Percentiles rank a stretch among this genome's conserved stretches.
Conservation (phyloP, 2,797 vertebrate species). For the Tragelaphus eurycerus region DNA sequence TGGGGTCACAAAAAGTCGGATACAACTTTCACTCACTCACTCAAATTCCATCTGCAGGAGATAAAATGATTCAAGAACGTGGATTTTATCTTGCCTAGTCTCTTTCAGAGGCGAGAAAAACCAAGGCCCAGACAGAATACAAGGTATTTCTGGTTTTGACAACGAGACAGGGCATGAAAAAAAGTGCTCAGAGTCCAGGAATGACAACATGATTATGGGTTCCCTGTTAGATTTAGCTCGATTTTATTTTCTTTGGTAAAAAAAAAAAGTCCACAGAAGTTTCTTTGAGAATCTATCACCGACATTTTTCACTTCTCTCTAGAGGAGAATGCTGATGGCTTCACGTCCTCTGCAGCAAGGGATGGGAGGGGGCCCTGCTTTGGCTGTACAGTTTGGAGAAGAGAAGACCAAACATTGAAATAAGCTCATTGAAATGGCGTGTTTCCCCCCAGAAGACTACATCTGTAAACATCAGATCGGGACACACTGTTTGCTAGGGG, state of each 20-base stretch:
- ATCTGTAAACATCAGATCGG: accelerated
- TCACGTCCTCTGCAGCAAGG: accelerated
- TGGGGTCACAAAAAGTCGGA: not conserved
- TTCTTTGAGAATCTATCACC: not conserved
- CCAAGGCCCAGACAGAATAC: not conserved
- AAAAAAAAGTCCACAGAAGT: not conserved
- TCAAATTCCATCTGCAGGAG: not conserved
- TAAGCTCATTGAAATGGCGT: accelerated
- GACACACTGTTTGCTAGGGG: accelerated
- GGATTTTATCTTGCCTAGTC: not conserved
- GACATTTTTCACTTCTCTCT: not conserved
- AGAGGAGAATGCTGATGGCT: not conserved
- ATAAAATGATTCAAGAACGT: too few relatives aligned
- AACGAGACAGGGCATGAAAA: not conserved
- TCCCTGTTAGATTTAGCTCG: not conserved
- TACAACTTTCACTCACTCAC: not conserved
- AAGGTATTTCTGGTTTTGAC: not conserved
- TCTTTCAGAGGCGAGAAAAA: too few relatives aligned
- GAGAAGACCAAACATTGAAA: not conserved
- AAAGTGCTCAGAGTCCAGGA: accelerated
- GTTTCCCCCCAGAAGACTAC: not conserved
- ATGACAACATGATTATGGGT: not conserved
- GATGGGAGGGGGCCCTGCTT: too few relatives aligned
- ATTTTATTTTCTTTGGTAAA: not conserved
- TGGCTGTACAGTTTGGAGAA: not conserved